Evolutionary conservation across 2,113 vertebrate species (phyloP).

Genomic region (Struthidea cinerea): DNA sequence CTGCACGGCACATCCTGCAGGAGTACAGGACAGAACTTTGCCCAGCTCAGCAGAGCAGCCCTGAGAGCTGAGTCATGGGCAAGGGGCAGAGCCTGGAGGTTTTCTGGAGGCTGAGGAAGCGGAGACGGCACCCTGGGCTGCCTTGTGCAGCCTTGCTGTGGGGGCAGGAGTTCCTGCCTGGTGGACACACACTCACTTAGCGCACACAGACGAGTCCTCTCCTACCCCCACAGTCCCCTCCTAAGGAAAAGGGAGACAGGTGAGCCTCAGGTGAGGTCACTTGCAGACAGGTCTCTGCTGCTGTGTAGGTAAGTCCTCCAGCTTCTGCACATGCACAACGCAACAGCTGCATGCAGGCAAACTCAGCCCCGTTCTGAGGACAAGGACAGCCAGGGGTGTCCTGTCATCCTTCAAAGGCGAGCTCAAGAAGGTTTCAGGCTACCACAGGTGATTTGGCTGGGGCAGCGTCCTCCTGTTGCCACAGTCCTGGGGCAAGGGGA

Average conservation of each 20-base stretch:
- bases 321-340: accelerated
- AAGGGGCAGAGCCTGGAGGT: not conserved
- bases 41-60: not conserved
- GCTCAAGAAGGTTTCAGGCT: not conserved
- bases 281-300: not conserved
- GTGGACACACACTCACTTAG: accelerated
- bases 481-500: not conserved
- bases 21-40: not conserved
- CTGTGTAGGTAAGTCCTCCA: not conserved
- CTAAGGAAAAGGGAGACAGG: not conserved
- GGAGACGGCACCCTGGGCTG: not conserved
- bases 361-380: not conserved
- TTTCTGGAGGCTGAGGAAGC: not conserved
- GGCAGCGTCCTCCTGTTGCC: not conserved
- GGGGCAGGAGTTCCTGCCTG: not conserved
- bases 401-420: not conserved
- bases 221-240: not conserved
- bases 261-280: not conserved
- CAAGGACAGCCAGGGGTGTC: not conserved
- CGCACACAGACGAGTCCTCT: accelerated
- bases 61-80: accelerated
- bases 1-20: not conserved
- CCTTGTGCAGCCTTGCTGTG: not conserved
- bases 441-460: not conserved
- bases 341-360: not conserved